A percentile compares a stretch with the other conserved stretches of the same genome.
Conservation (phyloP, 2,797 vertebrate genomes). For the Xiphorhynchus erythropygius region DNA sequence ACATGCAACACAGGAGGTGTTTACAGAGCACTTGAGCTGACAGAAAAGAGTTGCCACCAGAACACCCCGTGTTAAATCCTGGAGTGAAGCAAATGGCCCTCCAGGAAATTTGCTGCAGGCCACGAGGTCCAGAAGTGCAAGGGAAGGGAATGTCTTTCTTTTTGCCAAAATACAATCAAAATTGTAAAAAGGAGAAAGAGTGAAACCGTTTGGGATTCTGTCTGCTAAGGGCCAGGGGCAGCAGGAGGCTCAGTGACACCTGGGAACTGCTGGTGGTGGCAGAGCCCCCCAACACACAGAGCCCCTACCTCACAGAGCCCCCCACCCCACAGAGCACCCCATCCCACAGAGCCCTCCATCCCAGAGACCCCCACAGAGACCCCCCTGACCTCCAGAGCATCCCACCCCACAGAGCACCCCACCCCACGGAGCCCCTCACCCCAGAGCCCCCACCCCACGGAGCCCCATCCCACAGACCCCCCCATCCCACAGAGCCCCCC, state of each 20-base stretch:
- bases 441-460: too few relatives aligned
- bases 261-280: background rate
- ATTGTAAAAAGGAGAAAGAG: background rate
- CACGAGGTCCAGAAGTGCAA: background rate
- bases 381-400: too few relatives aligned
- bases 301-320: background rate
- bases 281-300: background rate
- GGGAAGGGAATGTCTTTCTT: background rate
- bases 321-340: too few relatives aligned
- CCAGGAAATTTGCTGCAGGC: background rate
- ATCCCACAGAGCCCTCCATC: too few relatives aligned
- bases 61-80: background rate
- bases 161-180: background rate
- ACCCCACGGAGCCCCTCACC: too few relatives aligned
- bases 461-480: background rate
- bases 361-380: too few relatives aligned
- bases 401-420: too few relatives aligned
- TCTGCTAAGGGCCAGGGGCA: background rate
- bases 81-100: background rate
- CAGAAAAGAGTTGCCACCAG: background rate
- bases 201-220: background rate
- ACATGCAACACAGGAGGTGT: background rate
- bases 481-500: background rate
- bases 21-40: background rate
- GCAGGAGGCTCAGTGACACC: background rate